phyloP scores from a whole-genome alignment of 2,888 invertebrate species.

The Anagyrus pseudococci region DNA sequence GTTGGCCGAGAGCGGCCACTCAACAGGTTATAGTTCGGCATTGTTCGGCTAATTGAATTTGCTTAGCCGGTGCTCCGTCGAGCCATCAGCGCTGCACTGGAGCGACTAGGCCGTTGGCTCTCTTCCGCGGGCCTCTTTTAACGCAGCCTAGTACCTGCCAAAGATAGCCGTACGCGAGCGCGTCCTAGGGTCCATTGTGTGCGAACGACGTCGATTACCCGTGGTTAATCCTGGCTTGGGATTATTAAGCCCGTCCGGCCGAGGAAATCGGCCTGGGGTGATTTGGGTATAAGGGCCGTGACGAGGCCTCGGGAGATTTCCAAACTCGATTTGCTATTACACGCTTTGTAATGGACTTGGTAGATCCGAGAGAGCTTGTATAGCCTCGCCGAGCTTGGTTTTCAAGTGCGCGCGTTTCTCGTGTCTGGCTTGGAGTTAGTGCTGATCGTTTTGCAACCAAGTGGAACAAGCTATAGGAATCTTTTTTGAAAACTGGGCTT shows the following conservation, averaged over 20 bases:
- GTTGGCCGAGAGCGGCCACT: constrained; percentile 35
- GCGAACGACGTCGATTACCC: constrained; percentile 45
- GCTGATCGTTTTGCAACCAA: too few relatives aligned
- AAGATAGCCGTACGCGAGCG: not conserved
- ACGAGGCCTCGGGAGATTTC: constrained; percentile 29
- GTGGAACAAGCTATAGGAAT: too few relatives aligned
- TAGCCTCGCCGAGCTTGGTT: too few relatives aligned
- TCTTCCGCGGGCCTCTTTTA: too few relatives aligned
- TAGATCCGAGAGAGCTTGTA: too few relatives aligned
- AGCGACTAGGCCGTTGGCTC: too few relatives aligned
- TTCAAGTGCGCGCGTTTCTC: too few relatives aligned
- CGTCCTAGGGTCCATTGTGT: not conserved
- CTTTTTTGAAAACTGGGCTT: too few relatives aligned
- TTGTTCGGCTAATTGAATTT: constrained; percentile 54
- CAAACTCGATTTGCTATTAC: constrained; percentile 37
- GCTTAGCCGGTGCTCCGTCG: constrained; percentile 43
- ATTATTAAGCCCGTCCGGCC: constrained; percentile 43
- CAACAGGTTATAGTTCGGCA: constrained; percentile 51
- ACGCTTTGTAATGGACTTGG: constrained; percentile 36
- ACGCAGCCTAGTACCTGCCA: too few relatives aligned
- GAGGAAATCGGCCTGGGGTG: constrained; percentile 39
- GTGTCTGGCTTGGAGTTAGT: too few relatives aligned
- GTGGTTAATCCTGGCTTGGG: constrained; percentile 45
- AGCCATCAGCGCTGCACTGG: constrained; percentile 11
- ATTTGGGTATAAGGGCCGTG: constrained; percentile 19